phyloP scores from a whole-genome alignment of 2,113 vertebrate genomes.

The Varanus komodoensis region DNA sequence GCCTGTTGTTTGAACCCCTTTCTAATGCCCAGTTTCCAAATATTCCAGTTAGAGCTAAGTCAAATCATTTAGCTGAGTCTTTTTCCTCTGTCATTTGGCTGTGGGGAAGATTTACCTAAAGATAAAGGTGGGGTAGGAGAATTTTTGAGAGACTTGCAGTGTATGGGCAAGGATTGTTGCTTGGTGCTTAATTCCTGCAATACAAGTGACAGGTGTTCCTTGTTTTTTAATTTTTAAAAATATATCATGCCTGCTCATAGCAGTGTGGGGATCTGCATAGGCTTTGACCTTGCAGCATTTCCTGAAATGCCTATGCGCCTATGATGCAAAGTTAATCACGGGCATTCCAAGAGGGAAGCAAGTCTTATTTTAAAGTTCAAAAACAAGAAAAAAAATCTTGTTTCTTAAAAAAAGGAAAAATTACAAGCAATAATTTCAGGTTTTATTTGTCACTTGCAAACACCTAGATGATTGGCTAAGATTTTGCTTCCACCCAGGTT shows the following conservation, averaged over 20 bases:
- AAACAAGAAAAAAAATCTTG: background rate
- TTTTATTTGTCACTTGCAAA: background rate
- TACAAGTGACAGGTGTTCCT: background rate
- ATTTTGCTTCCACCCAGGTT: background rate
- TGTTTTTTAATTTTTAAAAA: background rate
- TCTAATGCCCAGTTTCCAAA: background rate
- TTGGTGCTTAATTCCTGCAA: background rate
- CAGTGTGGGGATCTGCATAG: background rate
- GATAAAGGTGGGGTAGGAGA: background rate
- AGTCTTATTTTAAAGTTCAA: too few species aligned
- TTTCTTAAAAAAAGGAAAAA: background rate
- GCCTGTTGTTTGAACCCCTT: background rate
- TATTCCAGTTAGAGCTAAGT: background rate
- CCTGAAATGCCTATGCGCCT: background rate
- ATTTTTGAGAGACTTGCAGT: background rate
- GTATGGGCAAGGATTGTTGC: background rate
- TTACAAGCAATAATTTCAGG: background rate
- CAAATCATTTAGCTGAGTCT: background rate
- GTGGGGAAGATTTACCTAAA: too few species aligned
- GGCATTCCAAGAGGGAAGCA: background rate
- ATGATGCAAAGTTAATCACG: background rate
- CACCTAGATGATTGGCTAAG: background rate
- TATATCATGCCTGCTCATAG: background rate
- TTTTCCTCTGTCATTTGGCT: background rate
- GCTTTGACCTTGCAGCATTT: background rate